These are phyloP conservation scores for Trachelipus rathkii DNA, from an alignment of 1,140 invertebrate species.

Conservation along the genomic window DNA sequence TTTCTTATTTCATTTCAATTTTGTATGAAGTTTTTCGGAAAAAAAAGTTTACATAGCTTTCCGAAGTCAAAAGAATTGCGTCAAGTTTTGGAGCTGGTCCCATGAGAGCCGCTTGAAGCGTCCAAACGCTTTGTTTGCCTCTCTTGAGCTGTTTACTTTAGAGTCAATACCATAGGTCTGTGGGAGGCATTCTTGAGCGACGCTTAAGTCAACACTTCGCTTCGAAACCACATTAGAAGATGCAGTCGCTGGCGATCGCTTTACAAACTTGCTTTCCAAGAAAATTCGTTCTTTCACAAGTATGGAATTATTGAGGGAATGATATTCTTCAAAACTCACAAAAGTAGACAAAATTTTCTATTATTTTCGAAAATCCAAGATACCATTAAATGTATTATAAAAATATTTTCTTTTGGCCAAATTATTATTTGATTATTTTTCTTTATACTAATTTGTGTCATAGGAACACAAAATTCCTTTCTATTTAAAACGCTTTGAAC, in stretches of 20 bases:
- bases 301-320: too few species aligned
- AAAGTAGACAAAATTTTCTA: too few species aligned
- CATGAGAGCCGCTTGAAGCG: background rate
- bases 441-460: too few species aligned
- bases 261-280: background rate
- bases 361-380: too few species aligned
- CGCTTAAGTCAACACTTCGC: background rate
- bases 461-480: too few species aligned
- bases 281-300: too few species aligned
- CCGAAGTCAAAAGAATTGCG: background rate
- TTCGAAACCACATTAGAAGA: background rate
- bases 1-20: background rate
- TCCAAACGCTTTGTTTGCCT: slow-evolving; percentile 11
- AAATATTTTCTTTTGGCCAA: too few species aligned
- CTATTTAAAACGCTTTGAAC: too few species aligned
- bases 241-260: background rate
- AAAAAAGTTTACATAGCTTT: background rate
- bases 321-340: too few species aligned
- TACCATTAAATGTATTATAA: too few species aligned
- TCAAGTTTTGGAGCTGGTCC: background rate
- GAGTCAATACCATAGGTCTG: background rate
- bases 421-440: too few species aligned
- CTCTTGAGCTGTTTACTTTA: background rate
- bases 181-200: background rate
- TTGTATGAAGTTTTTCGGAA: background rate